Base-by-base conservation (phyloP, 2,113 vertebrate genomes). In the Pterophyllum scalare region DNA sequence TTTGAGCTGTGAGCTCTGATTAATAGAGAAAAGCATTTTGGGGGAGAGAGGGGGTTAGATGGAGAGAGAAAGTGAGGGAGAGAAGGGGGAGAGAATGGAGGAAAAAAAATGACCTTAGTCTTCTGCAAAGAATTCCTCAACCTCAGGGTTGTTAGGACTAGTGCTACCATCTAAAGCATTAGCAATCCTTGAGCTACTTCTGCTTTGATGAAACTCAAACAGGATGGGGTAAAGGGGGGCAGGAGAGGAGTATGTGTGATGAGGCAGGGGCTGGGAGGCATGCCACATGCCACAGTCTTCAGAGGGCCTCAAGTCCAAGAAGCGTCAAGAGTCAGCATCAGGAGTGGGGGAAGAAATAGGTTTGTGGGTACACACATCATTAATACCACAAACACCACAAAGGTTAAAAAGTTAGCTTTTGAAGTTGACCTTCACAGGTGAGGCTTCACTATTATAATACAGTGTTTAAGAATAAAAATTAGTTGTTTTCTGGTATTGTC, bases 1-100 rank as follows among this genome's bases (percentile, higher is more conserved):
- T 98, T 97, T 97, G 97, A 99, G 97, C 97, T 94, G 96, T 95
- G 97, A 98, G 97, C 97, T 98, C 97, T 98, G 97, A 99, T 99
- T 99, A 99, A 98, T 98, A 98, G 97, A 99, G 98, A 98, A 98
- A 98, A 98, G 97, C 97, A 97, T 97, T 97, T 97, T 96, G 96
- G 83, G 87, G 75, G 75, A 65, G 74, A 49, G 96, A 96, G 95
- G 95, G 96, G 92, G 96, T 91, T 78, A 76, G 90, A 79, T 87
- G 89, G 90, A 87, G 88, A 65, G 92, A 79, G 96, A 97, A 96
- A 96, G 96, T 95, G 95, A 96, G 95, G 94, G 95, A 96, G 96
- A 94, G 83, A 82, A 74, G 65, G 87, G 76, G 62, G 78, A 79
- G 75, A 84, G 72, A 75, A 96, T 20, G 75, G 77, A 70, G 83